These are phyloP conservation scores for Prunella fulvescens DNA, from an alignment of 2,113 vertebrate genomes.

Conservation along the genomic window DNA sequence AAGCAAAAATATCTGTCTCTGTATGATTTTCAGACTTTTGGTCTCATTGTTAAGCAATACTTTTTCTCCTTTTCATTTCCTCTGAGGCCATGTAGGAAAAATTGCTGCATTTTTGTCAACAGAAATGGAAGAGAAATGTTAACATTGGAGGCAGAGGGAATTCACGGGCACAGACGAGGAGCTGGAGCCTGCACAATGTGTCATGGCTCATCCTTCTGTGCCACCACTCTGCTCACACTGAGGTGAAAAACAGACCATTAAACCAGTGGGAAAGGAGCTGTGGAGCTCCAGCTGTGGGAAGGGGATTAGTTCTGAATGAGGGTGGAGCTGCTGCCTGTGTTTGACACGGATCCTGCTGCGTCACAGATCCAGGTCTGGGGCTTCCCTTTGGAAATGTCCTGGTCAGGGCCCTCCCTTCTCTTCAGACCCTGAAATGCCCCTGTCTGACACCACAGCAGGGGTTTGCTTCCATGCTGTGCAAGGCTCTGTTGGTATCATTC, in stretches of 20 bases:
- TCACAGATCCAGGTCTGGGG: background rate
- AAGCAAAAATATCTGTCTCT: slow-evolving; percentile 11
- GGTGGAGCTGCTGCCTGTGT: background rate
- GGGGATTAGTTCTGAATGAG: background rate
- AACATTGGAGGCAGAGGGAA: slow-evolving; percentile 9
- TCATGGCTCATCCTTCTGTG: background rate
- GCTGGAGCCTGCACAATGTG: background rate
- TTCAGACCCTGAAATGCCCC: background rate
- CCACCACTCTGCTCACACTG: background rate
- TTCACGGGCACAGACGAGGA: background rate
- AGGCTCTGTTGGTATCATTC: background rate
- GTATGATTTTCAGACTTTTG: background rate
- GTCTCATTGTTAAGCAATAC: background rate
- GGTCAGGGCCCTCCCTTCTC: background rate
- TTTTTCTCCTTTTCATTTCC: slow-evolving; percentile 19
- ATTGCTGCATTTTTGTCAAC: background rate
- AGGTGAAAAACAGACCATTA: background rate
- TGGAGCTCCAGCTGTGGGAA: background rate
- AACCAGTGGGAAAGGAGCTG: background rate
- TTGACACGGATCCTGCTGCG: rapidly evolving
- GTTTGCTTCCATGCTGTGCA: rapidly evolving
- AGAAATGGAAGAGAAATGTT: slow-evolving; percentile 3
- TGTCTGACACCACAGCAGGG: background rate
- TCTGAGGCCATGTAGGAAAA: slow-evolving; percentile 1
- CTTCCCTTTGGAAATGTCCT: background rate